phyloP scores from a whole-genome alignment of 2,113 vertebrate genomes.

The Eudyptes chrysolophus region DNA sequence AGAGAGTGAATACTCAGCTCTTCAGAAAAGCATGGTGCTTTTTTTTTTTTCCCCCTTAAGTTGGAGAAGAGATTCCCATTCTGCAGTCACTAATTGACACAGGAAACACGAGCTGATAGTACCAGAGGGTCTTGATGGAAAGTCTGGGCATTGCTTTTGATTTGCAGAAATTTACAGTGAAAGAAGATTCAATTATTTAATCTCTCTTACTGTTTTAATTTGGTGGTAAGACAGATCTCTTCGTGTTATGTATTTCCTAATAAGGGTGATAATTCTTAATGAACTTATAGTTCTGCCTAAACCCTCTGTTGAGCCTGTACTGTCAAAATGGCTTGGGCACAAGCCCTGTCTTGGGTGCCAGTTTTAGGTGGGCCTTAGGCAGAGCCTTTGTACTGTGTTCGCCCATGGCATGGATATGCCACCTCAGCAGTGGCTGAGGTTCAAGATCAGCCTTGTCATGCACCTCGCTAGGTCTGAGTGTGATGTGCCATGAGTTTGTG shows the following conservation, averaged over 20 bases:
- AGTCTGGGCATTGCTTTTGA: not conserved
- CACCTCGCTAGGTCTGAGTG: not conserved
- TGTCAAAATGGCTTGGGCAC: not conserved
- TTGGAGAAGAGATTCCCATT: not conserved
- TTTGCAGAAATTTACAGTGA: not conserved
- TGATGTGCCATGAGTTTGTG: not conserved
- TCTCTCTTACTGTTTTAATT: not conserved
- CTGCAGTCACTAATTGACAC: not conserved
- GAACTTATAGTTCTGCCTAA: not conserved
- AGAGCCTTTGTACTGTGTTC: not conserved
- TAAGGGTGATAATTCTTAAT: not conserved
- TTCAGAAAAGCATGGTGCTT: not conserved
- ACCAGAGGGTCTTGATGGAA: not conserved
- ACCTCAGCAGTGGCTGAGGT: not conserved
- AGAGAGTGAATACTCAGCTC: not conserved
- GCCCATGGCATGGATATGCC: no score
- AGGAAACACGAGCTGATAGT: not conserved
- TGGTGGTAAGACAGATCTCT: not conserved
- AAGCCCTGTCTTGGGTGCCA: not conserved
- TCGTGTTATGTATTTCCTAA: not conserved
- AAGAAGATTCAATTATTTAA: not conserved
- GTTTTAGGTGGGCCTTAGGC: not conserved
- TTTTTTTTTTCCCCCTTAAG: not conserved
- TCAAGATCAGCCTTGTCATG: not conserved
- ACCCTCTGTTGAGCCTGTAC: not conserved